Conservation (phyloP, 2,113 vertebrate genomes). For the Capra hircus region DNA sequence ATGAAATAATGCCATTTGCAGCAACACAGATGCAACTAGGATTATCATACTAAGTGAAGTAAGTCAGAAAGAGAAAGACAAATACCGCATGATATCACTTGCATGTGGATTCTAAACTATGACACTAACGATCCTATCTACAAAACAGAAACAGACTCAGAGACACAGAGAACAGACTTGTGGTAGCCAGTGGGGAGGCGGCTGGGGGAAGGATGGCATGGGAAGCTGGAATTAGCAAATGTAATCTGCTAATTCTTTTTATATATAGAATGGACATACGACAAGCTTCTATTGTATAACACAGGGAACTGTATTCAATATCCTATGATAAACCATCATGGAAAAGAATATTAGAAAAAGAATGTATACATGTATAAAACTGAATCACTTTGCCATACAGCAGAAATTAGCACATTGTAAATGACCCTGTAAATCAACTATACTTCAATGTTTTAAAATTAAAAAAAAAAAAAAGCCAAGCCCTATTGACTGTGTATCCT, state of each 20-base stretch:
- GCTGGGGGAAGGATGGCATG: not conserved
- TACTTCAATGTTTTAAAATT: not conserved
- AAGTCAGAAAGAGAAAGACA: not conserved
- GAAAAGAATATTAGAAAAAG: not conserved
- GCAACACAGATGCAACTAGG: not conserved
- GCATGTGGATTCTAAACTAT: not conserved
- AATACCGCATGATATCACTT: not conserved
- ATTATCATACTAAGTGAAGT: not conserved
- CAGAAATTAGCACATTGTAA: not conserved
- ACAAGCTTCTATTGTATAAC: not conserved
- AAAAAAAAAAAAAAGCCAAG: not conserved
- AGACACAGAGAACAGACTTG: not conserved
- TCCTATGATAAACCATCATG: not conserved
- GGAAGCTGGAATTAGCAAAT: not conserved
- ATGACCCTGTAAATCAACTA: not conserved
- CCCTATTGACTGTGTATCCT: not conserved
- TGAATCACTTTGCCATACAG: not conserved
- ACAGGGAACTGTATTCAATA: not conserved
- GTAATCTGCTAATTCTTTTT: not conserved
- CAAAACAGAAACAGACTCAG: not conserved
- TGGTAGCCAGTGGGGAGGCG: not conserved
- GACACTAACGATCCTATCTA: not conserved
- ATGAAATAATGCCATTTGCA: not conserved
- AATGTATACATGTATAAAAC: not conserved
- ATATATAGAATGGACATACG: not conserved